Percentiles rank a stretch among this genome's conserved stretches.
These are phyloP conservation scores for Melipona beecheii DNA, from an alignment of 2,888 invertebrate genomes.

Conservation along the genomic window DNA sequence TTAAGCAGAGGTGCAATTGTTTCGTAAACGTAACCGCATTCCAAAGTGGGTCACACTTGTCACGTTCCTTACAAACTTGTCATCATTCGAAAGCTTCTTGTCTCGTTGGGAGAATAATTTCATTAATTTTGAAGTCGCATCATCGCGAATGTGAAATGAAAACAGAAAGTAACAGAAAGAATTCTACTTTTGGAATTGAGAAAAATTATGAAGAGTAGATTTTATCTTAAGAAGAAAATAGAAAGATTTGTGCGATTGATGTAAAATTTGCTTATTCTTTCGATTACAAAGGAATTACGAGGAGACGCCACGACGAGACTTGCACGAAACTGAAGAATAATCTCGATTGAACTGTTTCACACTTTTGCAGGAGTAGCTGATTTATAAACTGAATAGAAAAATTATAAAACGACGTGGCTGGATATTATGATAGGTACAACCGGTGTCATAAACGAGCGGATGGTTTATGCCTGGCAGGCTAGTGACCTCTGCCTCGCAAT, in stretches of 20 bases:
- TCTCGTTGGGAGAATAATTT: conserved; percentile 31
- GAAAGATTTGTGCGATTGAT: too few species aligned
- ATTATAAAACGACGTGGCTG: conserved; percentile 20
- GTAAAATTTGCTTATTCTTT: background rate
- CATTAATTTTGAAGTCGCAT: conserved; percentile 27
- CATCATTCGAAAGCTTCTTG: conserved; percentile 48
- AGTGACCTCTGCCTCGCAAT: conserved; percentile 64
- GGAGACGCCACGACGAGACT: background rate
- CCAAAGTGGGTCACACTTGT: conserved; percentile 56
- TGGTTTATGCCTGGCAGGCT: conserved; percentile 49
- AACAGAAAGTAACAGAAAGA: background rate
- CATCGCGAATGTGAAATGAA: conserved; percentile 1
- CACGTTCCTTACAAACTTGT: conserved; percentile 38
- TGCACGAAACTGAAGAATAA: background rate
- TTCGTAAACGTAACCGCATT: conserved; percentile 29
- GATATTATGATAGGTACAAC: conserved; percentile 33
- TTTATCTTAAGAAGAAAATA: too few species aligned
- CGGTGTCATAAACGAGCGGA: conserved; percentile 53
- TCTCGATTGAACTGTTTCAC: background rate
- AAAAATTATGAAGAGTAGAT: background rate
- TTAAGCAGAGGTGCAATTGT: conserved; percentile 29
- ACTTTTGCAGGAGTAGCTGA: background rate
- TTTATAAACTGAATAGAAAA: conserved; percentile 23
- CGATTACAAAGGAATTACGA: background rate
- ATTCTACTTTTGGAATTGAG: background rate